Percentiles rank a stretch among this genome's conserved stretches.
Evolutionary conservation across 2,113 vertebrate genomes (phyloP).

Genomic region (Neofelis nebulosa): DNA sequence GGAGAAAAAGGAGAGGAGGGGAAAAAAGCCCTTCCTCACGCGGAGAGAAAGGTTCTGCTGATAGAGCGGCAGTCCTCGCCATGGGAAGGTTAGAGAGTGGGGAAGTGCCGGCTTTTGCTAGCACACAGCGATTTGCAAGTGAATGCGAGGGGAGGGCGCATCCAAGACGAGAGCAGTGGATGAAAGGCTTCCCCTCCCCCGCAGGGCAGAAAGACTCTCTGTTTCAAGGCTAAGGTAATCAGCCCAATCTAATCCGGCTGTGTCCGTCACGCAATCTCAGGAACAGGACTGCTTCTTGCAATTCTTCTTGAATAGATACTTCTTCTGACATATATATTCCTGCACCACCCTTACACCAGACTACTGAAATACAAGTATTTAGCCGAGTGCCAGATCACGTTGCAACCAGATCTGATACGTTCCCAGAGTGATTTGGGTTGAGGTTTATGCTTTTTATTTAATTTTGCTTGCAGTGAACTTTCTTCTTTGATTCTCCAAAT

Average conservation of each 20-base stretch:
- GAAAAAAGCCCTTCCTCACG: slow-evolving; percentile 57
- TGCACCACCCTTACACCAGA: background rate
- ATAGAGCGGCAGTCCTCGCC: slow-evolving; percentile 81
- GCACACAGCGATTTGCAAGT: slow-evolving; percentile 88
- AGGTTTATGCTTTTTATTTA: background rate
- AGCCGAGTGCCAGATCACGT: slow-evolving; percentile 34
- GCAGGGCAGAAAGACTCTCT: slow-evolving; percentile 81
- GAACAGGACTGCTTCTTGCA: background rate
- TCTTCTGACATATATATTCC: background rate
- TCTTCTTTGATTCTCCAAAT: slow-evolving; percentile 14
- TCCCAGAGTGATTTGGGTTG: background rate
- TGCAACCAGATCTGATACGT: slow-evolving; percentile 17
- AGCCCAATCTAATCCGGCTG: slow-evolving; percentile 71
- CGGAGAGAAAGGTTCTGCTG: slow-evolving; percentile 75
- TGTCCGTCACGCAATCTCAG: background rate
- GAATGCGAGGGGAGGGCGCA: slow-evolving; percentile 87
- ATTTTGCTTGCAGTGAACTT: slow-evolving; percentile 54
- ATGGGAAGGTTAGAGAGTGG: slow-evolving; percentile 80
- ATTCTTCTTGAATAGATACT: slow-evolving; percentile 25
- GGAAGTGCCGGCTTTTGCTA: slow-evolving; percentile 76
- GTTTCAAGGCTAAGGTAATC: slow-evolving; percentile 82
- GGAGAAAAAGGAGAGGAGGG: background rate
- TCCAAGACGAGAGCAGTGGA: slow-evolving; percentile 63
- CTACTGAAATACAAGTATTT: background rate
- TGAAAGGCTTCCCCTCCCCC: slow-evolving; percentile 81